phyloP scores from a whole-genome alignment of 2,888 invertebrate genomes.

The Yponomeuta cagnagella region DNA sequence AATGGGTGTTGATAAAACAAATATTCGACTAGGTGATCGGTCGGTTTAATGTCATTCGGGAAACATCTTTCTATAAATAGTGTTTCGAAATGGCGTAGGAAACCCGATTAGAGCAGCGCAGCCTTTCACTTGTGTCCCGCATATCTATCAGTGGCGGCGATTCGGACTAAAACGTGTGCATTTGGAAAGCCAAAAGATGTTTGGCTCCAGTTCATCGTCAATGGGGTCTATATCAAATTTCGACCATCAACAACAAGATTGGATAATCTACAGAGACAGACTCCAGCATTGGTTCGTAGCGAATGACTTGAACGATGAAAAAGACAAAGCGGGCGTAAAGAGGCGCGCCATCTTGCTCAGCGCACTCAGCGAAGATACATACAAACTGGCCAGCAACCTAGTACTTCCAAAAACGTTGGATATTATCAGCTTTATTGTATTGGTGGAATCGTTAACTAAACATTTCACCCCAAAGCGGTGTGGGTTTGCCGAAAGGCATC shows the following conservation, averaged over 20 bases:
- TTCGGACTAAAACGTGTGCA: too few species aligned
- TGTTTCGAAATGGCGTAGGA: too few species aligned
- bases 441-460: slow-evolving; percentile 4
- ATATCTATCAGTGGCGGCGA: too few species aligned
- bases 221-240: neutral
- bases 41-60: too few species aligned
- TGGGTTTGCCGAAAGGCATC: slow-evolving; percentile 17
- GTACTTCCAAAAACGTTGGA: slow-evolving; percentile 10
- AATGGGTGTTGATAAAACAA: too few species aligned
- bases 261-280: neutral
- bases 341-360: slow-evolving; percentile 13
- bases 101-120: too few species aligned
- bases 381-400: slow-evolving; percentile 17
- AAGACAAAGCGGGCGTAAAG: slow-evolving; percentile 2
- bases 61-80: too few species aligned
- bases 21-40: too few species aligned
- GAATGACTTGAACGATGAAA: neutral
- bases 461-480: slow-evolving; percentile 20
- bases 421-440: neutral
- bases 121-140: too few species aligned
- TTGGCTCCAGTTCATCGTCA: neutral
- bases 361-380: slow-evolving; percentile 18
- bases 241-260: slow-evolving; percentile 5
- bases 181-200: too few species aligned
- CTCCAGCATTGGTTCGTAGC: slow-evolving; percentile 5